Percentiles rank a stretch among this genome's conserved stretches.
phyloP scores from a whole-genome alignment of 1,140 invertebrate species.

The Psilanteris sp. region DNA sequence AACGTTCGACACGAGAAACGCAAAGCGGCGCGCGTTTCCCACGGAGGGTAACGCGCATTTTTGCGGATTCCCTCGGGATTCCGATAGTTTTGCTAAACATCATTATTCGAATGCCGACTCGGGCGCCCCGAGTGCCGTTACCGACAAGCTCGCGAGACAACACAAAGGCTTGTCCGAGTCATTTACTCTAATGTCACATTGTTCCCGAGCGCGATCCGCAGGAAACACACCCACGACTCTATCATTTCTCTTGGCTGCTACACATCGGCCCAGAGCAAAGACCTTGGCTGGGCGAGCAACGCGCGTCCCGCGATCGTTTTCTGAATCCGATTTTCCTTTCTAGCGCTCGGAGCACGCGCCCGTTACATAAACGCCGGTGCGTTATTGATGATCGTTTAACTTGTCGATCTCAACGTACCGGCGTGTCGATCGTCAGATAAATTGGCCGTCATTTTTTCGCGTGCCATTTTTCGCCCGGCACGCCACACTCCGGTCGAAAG shows the following conservation, averaged over 20 bases:
- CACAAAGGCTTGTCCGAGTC: constrained; percentile 50
- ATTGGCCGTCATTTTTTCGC: constrained; percentile 6
- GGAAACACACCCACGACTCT: constrained; percentile 66
- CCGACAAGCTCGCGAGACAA: constrained; percentile 1
- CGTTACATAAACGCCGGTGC: constrained; percentile 42
- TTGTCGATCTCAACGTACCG: constrained; percentile 20
- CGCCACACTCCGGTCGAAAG: too few relatives aligned
- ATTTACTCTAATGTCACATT: constrained; percentile 69
- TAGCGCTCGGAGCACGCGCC: constrained; percentile 21
- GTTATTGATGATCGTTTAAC: constrained; percentile 31
- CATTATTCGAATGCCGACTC: constrained; percentile 42
- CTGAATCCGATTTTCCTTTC: constrained; percentile 67
- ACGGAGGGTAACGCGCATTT: constrained; percentile 24
- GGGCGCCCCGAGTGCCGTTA: constrained; percentile 35
- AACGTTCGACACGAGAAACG: constrained; percentile 31
- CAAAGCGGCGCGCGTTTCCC: constrained; percentile 28
- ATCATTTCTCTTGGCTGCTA: constrained; percentile 36
- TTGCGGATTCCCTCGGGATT: constrained; percentile 40
- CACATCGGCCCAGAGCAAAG: constrained; percentile 37
- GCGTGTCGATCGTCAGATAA: constrained; percentile 8
- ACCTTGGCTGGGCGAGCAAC: constrained; percentile 40
- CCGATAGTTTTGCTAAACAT: constrained; percentile 37
- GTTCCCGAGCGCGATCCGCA: constrained; percentile 54
- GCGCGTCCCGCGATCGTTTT: constrained; percentile 49
- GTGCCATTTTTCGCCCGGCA: too few relatives aligned